Conservation (phyloP, 2,797 vertebrate genomes). For the Menidia menidia region DNA sequence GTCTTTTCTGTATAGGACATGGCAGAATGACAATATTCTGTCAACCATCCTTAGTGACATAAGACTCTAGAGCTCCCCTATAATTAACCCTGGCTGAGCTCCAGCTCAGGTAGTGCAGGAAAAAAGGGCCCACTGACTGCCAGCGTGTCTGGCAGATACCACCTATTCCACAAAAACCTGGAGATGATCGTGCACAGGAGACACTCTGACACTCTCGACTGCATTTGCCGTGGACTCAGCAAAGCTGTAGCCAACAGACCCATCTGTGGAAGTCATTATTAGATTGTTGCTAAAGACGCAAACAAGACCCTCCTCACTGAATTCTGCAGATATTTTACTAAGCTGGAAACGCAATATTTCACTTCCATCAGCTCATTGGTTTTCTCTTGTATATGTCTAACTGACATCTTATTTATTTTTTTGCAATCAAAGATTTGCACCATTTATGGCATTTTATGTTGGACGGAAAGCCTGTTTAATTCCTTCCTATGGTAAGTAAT, state of each 20-base stretch:
- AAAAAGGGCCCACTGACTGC: conserved; percentile 76
- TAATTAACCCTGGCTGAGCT: conserved; percentile 88
- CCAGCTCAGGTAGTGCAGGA: conserved; percentile 85
- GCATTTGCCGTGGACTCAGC: conserved; percentile 74
- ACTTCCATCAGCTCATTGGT: conserved; percentile 10
- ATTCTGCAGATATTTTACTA: conserved; percentile 39
- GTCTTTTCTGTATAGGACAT: conserved; percentile 83
- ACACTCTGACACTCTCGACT: conserved; percentile 82
- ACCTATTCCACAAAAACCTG: conserved; percentile 81
- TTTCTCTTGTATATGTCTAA: background rate
- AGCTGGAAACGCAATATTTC: conserved; percentile 16
- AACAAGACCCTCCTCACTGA: conserved; percentile 60
- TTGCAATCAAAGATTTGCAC: background rate
- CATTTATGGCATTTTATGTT: background rate
- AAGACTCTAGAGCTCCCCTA: conserved; percentile 84
- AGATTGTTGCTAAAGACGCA: conserved; percentile 75
- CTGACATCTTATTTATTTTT: background rate
- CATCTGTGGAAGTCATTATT: conserved; percentile 84
- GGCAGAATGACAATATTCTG: conserved; percentile 84
- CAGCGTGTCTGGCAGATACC: conserved; percentile 84
- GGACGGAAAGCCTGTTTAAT: background rate
- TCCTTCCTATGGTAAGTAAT: conserved; percentile 21
- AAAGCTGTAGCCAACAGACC: conserved; percentile 77
- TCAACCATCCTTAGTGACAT: conserved; percentile 80
- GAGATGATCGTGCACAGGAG: conserved; percentile 82